These are phyloP conservation scores for Cynocephalus volans DNA, from an alignment of 2,113 vertebrate species.

Conservation along the genomic window DNA sequence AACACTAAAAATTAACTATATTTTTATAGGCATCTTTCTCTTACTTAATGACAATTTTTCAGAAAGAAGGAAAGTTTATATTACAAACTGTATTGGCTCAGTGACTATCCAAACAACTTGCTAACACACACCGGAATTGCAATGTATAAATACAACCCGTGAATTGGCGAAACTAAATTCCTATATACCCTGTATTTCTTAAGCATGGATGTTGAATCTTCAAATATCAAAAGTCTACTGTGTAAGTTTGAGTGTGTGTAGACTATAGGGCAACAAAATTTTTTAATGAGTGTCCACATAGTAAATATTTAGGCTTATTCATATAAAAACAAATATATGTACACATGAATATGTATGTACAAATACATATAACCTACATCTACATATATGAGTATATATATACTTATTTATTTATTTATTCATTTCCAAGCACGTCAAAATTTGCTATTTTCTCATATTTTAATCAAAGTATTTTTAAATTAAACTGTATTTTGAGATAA, in stretches of 20 bases:
- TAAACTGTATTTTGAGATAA: neutral
- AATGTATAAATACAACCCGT: neutral
- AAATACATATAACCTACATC: neutral
- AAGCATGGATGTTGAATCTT: neutral
- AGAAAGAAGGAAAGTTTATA: neutral
- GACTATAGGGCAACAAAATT: neutral
- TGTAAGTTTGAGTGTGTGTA: neutral
- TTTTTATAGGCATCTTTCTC: conserved; percentile 1
- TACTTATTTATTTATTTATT: neutral
- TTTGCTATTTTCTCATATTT: neutral
- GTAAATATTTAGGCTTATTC: neutral
- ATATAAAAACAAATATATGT: neutral
- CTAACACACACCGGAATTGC: neutral
- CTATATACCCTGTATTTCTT: neutral
- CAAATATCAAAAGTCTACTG: neutral
- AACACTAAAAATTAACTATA: neutral
- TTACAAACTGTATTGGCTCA: neutral
- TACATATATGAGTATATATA: neutral
- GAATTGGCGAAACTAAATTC: neutral
- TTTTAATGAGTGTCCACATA: neutral
- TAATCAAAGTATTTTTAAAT: neutral
- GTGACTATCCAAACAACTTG: neutral
- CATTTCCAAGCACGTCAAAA: neutral
- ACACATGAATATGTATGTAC: neutral
- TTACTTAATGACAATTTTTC: neutral